Percentiles rank a stretch among this genome's conserved stretches.
Evolutionary conservation across 2,113 vertebrate species (phyloP).

Genomic region (Spea multiplicata): DNA sequence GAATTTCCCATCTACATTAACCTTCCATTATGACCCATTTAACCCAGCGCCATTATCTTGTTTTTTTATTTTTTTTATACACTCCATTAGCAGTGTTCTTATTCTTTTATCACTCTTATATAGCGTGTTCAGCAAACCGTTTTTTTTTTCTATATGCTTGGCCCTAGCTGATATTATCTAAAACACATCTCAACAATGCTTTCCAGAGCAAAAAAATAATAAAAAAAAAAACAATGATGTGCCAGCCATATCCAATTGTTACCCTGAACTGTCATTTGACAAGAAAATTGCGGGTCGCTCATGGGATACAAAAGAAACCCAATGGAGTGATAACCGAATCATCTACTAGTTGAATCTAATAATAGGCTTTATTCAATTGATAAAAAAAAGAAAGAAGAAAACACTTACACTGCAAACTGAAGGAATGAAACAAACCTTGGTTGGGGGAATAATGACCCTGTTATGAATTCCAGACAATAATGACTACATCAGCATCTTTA

Average conservation of each 20-base stretch:
- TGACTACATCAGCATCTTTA: background rate
- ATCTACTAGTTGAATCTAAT: background rate
- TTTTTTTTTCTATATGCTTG: too few relatives aligned
- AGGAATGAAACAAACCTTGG: background rate
- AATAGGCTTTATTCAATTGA: background rate
- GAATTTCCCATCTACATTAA: background rate
- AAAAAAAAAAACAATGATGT: background rate
- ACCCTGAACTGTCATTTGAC: conserved; percentile 13
- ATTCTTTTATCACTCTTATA: too few relatives aligned
- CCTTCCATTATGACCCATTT: background rate
- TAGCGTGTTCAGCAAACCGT: too few relatives aligned
- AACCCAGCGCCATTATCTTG: background rate
- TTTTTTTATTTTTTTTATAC: background rate
- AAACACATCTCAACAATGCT: background rate
- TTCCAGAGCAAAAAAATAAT: background rate
- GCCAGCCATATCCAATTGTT: conserved; percentile 21
- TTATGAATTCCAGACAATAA: background rate
- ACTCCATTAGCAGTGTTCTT: too few relatives aligned
- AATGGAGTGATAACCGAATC: conserved; percentile 9
- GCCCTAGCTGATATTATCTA: background rate
- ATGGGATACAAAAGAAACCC: background rate
- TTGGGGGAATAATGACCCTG: background rate
- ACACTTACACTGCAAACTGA: background rate
- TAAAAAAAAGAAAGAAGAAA: conserved; percentile 1
- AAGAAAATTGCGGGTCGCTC: conserved; percentile 24